A percentile compares a stretch with the other conserved stretches of the same genome.
phyloP scores from a whole-genome alignment of 2,113 vertebrate genomes.

The Anthoscopus minutus region DNA sequence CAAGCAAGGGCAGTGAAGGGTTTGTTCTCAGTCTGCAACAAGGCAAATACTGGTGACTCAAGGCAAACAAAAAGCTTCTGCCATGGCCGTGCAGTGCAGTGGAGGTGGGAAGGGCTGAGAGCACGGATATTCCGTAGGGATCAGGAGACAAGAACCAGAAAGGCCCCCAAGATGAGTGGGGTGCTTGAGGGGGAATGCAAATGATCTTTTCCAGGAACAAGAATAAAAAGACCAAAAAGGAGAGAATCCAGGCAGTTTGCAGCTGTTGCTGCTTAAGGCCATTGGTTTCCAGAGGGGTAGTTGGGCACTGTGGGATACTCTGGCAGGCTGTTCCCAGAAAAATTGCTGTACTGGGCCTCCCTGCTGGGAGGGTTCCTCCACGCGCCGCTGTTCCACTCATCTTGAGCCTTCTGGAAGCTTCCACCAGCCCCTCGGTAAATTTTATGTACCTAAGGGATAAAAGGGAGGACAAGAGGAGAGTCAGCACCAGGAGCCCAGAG shows the following conservation, averaged over 20 bases:
- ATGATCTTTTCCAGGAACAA: conserved; percentile 19
- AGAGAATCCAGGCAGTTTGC: conserved; percentile 42
- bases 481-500: background rate
- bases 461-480: background rate
- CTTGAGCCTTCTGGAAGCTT: conserved; percentile 87
- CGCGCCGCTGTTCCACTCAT: conserved; percentile 83
- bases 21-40: background rate
- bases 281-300: conserved; percentile 76
- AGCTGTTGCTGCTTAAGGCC: conserved; percentile 58
- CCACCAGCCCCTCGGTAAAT: conserved; percentile 87
- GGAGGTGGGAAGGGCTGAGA: background rate
- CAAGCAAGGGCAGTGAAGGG: background rate
- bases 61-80: background rate
- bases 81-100: background rate
- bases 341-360: conserved; percentile 81
- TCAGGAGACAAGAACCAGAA: background rate
- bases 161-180: background rate
- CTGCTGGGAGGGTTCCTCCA: conserved; percentile 83
- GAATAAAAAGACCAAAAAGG: conserved; percentile 1
- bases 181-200: background rate
- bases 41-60: conserved; percentile 18
- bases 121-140: background rate
- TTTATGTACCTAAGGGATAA: conserved; percentile 81
- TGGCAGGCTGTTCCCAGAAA: conserved; percentile 87
- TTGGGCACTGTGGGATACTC: conserved; percentile 91